These are phyloP conservation scores for Rhorus exstirpatorius DNA, from an alignment of 2,888 invertebrate species.

Conservation along the genomic window DNA sequence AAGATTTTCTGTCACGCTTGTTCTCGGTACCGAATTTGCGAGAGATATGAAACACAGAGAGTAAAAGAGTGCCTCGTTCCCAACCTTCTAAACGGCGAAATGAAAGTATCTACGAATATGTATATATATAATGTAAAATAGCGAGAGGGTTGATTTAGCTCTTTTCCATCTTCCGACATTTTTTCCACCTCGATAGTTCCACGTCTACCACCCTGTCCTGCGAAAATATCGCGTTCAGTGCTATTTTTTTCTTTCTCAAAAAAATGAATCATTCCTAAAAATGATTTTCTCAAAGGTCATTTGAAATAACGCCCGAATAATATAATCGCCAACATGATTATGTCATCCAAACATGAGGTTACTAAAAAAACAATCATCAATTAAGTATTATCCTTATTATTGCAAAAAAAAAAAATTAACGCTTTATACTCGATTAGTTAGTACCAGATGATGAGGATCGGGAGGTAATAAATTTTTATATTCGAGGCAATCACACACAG, in stretches of 20 bases:
- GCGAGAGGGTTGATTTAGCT: conserved; percentile 60
- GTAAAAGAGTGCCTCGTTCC: background rate
- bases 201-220: conserved; percentile 34
- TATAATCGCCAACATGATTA: no score
- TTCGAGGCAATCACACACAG: conserved; percentile 6
- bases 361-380: no score
- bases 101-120: conserved; percentile 51
- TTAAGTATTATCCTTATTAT: no score
- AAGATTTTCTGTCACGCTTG: conserved; percentile 37
- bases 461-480: conserved; percentile 45
- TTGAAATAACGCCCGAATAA: no score
- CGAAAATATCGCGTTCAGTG: background rate
- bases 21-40: conserved; percentile 24
- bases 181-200: conserved; percentile 59
- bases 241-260: conserved; percentile 7
- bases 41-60: background rate
- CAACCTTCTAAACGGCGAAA: conserved; percentile 54
- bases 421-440: background rate
- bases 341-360: no score
- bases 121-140: background rate
- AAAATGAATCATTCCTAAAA: background rate
- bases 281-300: background rate
- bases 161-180: conserved; percentile 49
- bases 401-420: no score
- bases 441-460: conserved; percentile 4